These are phyloP conservation scores for Geothlypis trichas DNA, from an alignment of 2,113 vertebrate species.

Conservation along the genomic window DNA sequence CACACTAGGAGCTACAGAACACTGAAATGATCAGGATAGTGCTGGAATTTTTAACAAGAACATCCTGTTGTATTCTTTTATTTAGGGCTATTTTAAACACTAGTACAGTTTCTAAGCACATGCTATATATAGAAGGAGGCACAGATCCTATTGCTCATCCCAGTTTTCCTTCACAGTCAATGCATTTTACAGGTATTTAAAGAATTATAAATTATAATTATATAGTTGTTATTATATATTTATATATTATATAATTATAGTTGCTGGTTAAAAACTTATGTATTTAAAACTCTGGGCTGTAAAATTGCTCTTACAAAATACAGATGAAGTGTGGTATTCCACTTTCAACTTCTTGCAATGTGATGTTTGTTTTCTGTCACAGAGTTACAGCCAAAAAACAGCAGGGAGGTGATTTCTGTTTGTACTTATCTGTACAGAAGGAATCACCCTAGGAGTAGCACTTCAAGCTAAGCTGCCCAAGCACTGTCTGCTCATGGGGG, in stretches of 20 bases:
- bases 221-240: no score
- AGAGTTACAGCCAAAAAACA: background rate
- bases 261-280: background rate
- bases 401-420: background rate
- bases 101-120: background rate
- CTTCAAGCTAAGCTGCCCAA: background rate
- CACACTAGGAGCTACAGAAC: background rate
- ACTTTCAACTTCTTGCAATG: background rate
- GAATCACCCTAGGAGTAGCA: background rate
- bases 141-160: background rate
- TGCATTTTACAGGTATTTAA: background rate
- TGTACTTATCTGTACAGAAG: background rate
- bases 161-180: background rate
- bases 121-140: background rate
- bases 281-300: background rate
- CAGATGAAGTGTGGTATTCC: background rate
- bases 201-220: background rate
- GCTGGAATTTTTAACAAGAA: background rate
- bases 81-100: conserved; percentile 3
- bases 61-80: background rate
- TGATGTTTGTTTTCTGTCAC: background rate
- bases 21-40: background rate
- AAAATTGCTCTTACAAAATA: background rate
- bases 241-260: no score
- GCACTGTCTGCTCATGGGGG: background rate